These are phyloP conservation scores for Emydocephalus ijimae DNA, from an alignment of 2,113 vertebrate genomes.

Conservation along the genomic window DNA sequence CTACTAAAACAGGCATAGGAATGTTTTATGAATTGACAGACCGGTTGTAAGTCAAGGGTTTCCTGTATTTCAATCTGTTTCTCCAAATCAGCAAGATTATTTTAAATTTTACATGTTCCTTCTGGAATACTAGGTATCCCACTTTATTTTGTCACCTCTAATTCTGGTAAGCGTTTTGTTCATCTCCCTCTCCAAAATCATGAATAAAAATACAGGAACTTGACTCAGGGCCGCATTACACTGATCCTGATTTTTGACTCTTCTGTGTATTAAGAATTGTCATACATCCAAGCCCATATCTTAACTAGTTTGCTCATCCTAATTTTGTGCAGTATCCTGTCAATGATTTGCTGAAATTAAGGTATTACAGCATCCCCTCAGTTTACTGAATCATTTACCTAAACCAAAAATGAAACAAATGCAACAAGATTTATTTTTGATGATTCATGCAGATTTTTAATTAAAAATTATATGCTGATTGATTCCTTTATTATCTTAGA, in stretches of 20 bases:
- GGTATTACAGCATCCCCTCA: neutral
- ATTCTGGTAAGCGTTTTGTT: neutral
- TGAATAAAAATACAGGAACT: neutral
- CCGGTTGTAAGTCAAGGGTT: neutral
- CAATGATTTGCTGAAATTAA: neutral
- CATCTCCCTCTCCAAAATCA: neutral
- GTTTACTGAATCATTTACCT: neutral
- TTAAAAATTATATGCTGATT: neutral
- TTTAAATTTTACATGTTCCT: neutral
- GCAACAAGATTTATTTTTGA: neutral
- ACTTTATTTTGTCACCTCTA: neutral
- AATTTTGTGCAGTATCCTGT: neutral
- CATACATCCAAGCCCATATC: neutral
- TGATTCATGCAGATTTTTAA: neutral
- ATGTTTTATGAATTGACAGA: neutral
- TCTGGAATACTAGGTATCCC: neutral
- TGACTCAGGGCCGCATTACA: neutral
- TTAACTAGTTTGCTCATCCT: neutral
- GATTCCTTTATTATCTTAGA: neutral
- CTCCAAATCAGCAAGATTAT: neutral
- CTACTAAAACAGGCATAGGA: too few relatives aligned
- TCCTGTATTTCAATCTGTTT: neutral
- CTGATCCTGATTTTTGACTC: neutral
- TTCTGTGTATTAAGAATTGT: neutral
- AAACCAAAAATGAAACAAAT: neutral